Percentiles rank a stretch among this genome's conserved stretches.
These are phyloP conservation scores for Myiotriccus ornatus DNA, from an alignment of 2,797 vertebrate genomes.

Conservation along the genomic window DNA sequence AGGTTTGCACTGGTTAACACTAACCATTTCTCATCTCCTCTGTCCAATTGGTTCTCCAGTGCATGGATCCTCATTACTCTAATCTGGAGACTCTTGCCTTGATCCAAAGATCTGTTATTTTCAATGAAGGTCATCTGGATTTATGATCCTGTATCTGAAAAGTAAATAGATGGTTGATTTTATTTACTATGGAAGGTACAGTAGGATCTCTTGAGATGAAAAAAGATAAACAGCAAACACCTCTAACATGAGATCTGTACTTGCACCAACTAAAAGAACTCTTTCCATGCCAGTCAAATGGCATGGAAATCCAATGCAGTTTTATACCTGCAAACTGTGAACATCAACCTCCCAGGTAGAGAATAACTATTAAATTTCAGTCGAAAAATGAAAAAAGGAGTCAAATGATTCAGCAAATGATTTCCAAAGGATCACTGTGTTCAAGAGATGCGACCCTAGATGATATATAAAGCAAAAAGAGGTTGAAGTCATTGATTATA, in stretches of 20 bases:
- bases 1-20: background rate
- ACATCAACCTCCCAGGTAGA: background rate
- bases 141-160: background rate
- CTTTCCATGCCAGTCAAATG: background rate
- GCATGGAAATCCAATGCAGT: too few species aligned
- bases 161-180: background rate
- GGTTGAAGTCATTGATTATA: background rate
- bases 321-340: background rate
- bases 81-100: too few species aligned
- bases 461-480: background rate
- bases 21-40: background rate
- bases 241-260: too few species aligned
- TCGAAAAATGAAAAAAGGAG: background rate
- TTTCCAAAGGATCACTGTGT: background rate
- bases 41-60: background rate
- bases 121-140: background rate
- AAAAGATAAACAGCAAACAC: background rate
- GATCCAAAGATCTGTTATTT: background rate
- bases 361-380: background rate
- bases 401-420: background rate
- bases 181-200: background rate
- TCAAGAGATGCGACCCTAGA: background rate
- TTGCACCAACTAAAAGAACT: background rate
- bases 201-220: background rate
- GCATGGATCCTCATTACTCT: background rate